phyloP scores from a whole-genome alignment of 2,888 invertebrate species.

The Yponomeuta sedellus region DNA sequence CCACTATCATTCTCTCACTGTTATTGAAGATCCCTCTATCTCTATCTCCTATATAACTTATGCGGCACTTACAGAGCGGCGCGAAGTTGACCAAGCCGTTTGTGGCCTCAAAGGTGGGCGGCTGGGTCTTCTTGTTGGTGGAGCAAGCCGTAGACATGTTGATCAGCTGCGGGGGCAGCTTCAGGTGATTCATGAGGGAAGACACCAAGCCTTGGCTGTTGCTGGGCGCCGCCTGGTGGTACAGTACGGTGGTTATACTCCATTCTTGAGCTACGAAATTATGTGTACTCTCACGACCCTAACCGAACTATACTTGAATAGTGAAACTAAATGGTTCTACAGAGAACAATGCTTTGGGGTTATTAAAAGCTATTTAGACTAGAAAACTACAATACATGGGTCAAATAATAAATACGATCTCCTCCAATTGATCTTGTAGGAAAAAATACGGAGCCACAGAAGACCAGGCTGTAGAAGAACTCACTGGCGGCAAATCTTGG shows the following conservation, averaged over 20 bases:
- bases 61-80: constrained; percentile 83
- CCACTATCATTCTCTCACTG: too few relatives aligned
- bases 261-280: background rate
- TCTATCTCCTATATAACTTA: too few relatives aligned
- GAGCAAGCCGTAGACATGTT: constrained; percentile 70
- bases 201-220: constrained; percentile 82
- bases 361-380: too few relatives aligned
- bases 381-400: too few relatives aligned
- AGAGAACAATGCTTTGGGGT: too few relatives aligned
- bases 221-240: constrained; percentile 78
- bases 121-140: constrained; percentile 60
- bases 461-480: too few relatives aligned
- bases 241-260: background rate
- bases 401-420: too few relatives aligned
- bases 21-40: too few relatives aligned
- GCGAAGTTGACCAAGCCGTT: constrained; percentile 93
- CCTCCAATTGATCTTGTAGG: too few relatives aligned
- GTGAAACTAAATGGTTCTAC: too few relatives aligned
- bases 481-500: too few relatives aligned
- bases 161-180: constrained; percentile 66
- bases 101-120: constrained; percentile 77
- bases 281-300: background rate
- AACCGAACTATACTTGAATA: background rate
- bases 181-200: constrained; percentile 79
- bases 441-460: too few relatives aligned